Evolutionary conservation across 2,797 vertebrate species (phyloP).

Genomic region (Hippopotamyrus pictus): DNA sequence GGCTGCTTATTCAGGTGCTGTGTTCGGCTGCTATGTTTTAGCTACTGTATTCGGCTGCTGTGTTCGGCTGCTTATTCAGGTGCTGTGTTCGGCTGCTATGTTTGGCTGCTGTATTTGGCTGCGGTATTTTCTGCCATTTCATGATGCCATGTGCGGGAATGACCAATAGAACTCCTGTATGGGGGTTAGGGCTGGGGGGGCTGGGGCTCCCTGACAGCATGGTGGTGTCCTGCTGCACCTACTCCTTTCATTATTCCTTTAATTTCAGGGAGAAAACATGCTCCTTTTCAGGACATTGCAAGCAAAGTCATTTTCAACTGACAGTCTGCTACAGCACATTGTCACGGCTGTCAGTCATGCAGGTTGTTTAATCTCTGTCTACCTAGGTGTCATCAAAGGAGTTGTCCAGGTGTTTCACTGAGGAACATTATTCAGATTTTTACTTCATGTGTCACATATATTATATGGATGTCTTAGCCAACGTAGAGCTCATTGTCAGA

Average conservation of each 20-base stretch:
- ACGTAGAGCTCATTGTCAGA: slow-evolving; percentile 10
- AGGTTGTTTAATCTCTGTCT: not conserved
- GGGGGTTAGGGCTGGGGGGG: not conserved
- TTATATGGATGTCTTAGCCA: slow-evolving; percentile 1
- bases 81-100: too few species aligned
- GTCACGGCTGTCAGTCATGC: not conserved
- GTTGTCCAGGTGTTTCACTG: not conserved
- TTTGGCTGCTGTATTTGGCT: too few species aligned
- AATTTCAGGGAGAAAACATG: not conserved
- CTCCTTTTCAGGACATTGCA: not conserved
- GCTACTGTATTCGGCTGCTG: too few species aligned
- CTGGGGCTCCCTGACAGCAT: not conserved
- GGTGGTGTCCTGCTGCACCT: not conserved
- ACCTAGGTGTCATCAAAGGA: not conserved
- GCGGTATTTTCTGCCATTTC: not conserved
- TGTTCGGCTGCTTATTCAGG: too few species aligned
- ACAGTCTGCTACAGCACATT: not conserved
- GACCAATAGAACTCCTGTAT: not conserved
- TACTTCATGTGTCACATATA: slow-evolving; percentile 6
- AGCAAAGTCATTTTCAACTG: not conserved
- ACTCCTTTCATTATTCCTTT: not conserved
- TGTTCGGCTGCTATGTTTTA: too few species aligned
- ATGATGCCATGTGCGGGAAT: not conserved
- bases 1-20: not conserved
- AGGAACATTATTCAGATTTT: not conserved